Conservation (phyloP, 2,797 vertebrate species). For the Malacoctenus gilli region DNA sequence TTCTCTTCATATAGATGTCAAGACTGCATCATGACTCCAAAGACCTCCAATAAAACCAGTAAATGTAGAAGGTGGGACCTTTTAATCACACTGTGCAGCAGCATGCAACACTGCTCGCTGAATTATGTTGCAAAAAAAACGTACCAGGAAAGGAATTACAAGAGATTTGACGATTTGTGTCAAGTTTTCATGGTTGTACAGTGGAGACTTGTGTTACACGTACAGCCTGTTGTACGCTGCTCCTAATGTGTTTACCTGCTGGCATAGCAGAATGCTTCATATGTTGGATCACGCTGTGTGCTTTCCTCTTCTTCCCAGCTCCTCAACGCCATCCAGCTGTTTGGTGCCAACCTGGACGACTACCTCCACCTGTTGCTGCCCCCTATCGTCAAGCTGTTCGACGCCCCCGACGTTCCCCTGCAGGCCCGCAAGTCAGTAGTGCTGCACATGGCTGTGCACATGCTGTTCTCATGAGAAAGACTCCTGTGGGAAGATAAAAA, state of each 20-base stretch:
- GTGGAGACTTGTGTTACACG: too few relatives aligned
- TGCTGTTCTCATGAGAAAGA: background rate
- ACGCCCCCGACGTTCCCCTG: slow-evolving; percentile 91
- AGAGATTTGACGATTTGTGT: too few relatives aligned
- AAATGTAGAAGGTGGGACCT: too few relatives aligned
- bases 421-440: slow-evolving; percentile 94
- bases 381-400: slow-evolving; percentile 97
- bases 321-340: slow-evolving; percentile 95
- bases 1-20: too few relatives aligned
- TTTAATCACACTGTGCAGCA: too few relatives aligned
- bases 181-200: too few relatives aligned
- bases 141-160: too few relatives aligned
- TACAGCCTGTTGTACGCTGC: background rate
- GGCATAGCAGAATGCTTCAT: background rate
- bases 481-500: too few relatives aligned
- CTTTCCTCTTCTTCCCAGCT: slow-evolving; percentile 77
- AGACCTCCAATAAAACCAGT: too few relatives aligned
- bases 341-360: slow-evolving; percentile 97
- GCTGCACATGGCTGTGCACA: background rate
- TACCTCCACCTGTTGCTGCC: slow-evolving; percentile 96
- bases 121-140: too few relatives aligned
- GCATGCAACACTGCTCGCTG: too few relatives aligned
- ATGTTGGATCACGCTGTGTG: slow-evolving; percentile 5
- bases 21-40: too few relatives aligned
- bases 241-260: background rate